Conservation (phyloP, 2,797 vertebrate genomes). For the Sparidentex hasta region DNA sequence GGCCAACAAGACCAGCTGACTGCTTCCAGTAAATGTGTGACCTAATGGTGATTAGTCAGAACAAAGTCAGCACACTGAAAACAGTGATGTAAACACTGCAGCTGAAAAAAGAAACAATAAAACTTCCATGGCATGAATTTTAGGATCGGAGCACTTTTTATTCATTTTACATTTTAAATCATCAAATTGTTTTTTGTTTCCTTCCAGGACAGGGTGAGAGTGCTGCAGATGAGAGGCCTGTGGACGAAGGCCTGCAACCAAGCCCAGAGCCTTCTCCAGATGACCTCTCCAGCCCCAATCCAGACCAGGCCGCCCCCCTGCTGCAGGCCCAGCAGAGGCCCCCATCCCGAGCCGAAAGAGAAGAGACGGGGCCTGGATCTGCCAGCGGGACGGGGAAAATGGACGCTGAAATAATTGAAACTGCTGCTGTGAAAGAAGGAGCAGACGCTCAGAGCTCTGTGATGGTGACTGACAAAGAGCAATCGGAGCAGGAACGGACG, state of each 20-base stretch:
- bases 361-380: constrained; percentile 52
- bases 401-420: constrained; percentile 50
- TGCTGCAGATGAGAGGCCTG: constrained; percentile 63
- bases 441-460: constrained; percentile 44
- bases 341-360: constrained; percentile 65
- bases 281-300: constrained; percentile 83
- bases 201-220: constrained; percentile 72
- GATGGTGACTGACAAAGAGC: constrained; percentile 31
- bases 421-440: constrained; percentile 41
- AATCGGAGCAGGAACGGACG: constrained; percentile 40
- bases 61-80: constrained; percentile 48
- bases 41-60: constrained; percentile 57
- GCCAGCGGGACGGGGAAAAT: constrained; percentile 36
- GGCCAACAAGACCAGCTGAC: constrained; percentile 51
- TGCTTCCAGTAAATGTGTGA: constrained; percentile 64
- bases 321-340: constrained; percentile 85
- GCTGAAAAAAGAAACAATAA: constrained; percentile 9
- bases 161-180: constrained; percentile 14
- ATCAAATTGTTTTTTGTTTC: constrained; percentile 1
- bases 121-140: too few species aligned
- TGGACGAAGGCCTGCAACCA: constrained; percentile 53
- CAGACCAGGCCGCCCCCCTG: constrained; percentile 80
- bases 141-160: neutral
- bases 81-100: constrained; percentile 26
- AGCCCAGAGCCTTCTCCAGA: constrained; percentile 79